Base-by-base conservation (phyloP, 2,113 vertebrate species). In the Struthio camelus region DNA sequence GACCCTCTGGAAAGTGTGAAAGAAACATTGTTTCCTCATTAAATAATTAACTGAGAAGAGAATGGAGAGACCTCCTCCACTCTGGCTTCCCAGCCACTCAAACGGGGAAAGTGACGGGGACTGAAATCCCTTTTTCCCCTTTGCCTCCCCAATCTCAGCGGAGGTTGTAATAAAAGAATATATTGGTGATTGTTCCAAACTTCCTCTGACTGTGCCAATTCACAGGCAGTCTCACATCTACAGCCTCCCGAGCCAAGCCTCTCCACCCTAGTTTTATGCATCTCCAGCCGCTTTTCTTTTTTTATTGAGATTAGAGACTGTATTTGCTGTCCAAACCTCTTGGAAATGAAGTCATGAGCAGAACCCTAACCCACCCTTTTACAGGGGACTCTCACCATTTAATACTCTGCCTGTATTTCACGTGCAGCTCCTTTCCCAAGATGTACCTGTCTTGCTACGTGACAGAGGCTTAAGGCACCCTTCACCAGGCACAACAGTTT, bases 151-250 rank as follows among this genome's bases (percentile, higher is more conserved):
- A 42, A 5, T 42, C 88, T 95, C 94, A 96, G 97, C 48, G 91
- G 96, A 97, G 93, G 88, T 85, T 94, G 93, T 91, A 92, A 92
- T 72, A 94, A 96, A 96, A 88, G 90, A 88, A 95, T 89, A 92
- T 65, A 85, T 70, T 58, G 96, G 89, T 87, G 96, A 95, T 93
- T 70, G 82, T 95, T 97, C 95, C 80, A 93, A 96, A 97, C 95
- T 96, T 96, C 85, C 72, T 85, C 65, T 28, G 62, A 61, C 59
- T 66, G 53, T 94, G 95, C 94, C 94, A 96, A 93, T 96, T 96
- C 90, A 83, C 94, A 93, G 89, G 87, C 95, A 96, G 96, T 19
- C 87, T 94, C 87, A 10, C 66, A 97, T 97, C 91, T 54, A 91
- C 94, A 95, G 79, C 56, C 34, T 65, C 78, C 50, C 1, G 6